These are phyloP conservation scores for Rhorus exstirpatorius DNA, from an alignment of 2,888 invertebrate genomes.

Conservation along the genomic window DNA sequence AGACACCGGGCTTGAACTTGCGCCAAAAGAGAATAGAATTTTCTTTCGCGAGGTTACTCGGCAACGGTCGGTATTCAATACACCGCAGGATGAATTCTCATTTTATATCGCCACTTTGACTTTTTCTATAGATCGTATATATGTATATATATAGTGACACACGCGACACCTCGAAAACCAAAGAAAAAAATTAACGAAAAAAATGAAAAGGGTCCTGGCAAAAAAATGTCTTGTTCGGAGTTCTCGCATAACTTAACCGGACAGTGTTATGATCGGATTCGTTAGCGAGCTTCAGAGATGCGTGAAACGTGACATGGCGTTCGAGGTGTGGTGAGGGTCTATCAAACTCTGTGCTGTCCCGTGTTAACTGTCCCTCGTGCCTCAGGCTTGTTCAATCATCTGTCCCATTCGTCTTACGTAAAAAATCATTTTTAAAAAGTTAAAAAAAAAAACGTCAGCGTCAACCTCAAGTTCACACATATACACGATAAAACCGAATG, in stretches of 20 bases:
- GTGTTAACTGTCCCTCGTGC: conserved; percentile 44
- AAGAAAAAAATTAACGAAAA: conserved; percentile 17
- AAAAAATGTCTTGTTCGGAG: conserved; percentile 58
- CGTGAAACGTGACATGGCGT: conserved; percentile 80
- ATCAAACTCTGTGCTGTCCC: conserved; percentile 69
- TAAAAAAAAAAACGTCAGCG: not conserved
- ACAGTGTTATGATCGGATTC: conserved; percentile 78
- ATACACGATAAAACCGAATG: conserved; percentile 52
- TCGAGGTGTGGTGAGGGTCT: conserved; percentile 79
- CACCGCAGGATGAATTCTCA: too few relatives aligned
- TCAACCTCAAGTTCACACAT: not conserved
- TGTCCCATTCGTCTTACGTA: conserved; percentile 37
- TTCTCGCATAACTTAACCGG: conserved; percentile 71
- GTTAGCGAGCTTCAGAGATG: conserved; percentile 78
- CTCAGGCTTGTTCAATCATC: conserved; percentile 1
- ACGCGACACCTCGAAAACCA: not conserved
- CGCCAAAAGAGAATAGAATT: too few relatives aligned
- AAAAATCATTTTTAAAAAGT: not conserved
- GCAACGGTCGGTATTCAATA: too few relatives aligned
- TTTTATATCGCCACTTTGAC: conserved; percentile 8
- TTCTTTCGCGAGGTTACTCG: too few relatives aligned
- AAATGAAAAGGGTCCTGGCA: conserved; percentile 31
- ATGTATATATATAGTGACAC: not conserved
- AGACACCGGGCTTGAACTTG: too few relatives aligned
- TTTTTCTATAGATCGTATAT: not conserved